Conservation (phyloP, 2,797 vertebrate genomes). For the Harpagifer antarcticus region DNA sequence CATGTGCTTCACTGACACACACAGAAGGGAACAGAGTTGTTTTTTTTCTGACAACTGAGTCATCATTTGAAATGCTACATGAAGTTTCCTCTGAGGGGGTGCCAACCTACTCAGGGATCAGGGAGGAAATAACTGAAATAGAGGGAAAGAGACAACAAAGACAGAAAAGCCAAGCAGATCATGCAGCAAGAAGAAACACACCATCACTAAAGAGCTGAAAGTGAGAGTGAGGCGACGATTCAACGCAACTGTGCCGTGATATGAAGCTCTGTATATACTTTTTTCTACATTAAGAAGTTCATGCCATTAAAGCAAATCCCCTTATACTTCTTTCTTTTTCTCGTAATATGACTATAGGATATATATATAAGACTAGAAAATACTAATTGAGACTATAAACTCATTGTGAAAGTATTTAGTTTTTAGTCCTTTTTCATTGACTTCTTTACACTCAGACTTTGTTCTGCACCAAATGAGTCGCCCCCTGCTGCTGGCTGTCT, state of each 20-base stretch:
- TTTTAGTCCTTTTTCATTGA: no score
- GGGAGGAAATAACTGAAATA: slow-evolving; percentile 15
- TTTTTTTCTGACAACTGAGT: slow-evolving; percentile 45
- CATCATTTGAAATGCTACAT: slow-evolving; percentile 49
- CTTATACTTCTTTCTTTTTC: no score
- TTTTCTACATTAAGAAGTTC: background rate
- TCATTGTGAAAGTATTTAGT: no score
- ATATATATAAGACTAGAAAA: no score
- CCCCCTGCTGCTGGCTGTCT: no score
- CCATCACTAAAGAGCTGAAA: slow-evolving; percentile 20
- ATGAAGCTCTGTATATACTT: background rate
- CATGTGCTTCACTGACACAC: slow-evolving; percentile 18
- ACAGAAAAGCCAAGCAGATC: slow-evolving; percentile 7
- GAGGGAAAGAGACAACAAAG: slow-evolving; percentile 17
- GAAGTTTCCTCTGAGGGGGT: slow-evolving; percentile 57
- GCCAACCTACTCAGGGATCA: slow-evolving; percentile 55
- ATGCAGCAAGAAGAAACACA: slow-evolving; percentile 19
- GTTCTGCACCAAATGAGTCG: no score
- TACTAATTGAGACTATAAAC: no score
- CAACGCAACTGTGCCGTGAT: slow-evolving; percentile 3
- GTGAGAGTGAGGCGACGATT: slow-evolving; percentile 10
- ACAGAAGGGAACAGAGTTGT: background rate
- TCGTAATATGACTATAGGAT: no score
- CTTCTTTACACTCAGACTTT: no score
- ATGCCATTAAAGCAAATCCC: no score